phyloP scores from a whole-genome alignment of 2,888 invertebrate species.

The Eulithis testata region DNA sequence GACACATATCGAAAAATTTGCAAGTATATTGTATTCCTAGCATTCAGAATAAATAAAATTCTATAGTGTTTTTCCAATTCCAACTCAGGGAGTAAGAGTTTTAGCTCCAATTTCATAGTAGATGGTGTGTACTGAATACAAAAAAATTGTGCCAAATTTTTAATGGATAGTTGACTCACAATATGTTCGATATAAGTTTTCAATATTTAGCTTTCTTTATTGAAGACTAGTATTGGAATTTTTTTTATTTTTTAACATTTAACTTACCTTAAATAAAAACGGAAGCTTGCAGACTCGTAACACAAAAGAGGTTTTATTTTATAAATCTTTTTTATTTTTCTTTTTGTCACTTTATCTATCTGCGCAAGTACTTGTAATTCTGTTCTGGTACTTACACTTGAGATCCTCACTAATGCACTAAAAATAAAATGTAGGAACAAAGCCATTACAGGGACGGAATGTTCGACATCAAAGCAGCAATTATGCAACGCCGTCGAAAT shows the following conservation, averaged over 20 bases:
- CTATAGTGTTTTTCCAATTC: constrained; percentile 28
- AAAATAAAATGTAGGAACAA: neutral
- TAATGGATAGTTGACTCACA: no score
- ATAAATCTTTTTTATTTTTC: no score
- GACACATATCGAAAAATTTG: constrained; percentile 50
- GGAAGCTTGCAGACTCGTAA: no score
- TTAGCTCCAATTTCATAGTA: constrained; percentile 20
- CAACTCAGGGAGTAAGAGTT: constrained; percentile 18
- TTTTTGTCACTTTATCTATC: neutral
- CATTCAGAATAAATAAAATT: constrained; percentile 45
- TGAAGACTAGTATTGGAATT: no score
- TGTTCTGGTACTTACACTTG: neutral
- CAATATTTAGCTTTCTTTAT: no score
- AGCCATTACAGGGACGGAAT: constrained; percentile 13
- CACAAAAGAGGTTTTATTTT: no score
- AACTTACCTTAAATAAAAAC: no score
- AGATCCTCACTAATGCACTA: neutral
- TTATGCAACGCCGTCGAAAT: constrained; percentile 16
- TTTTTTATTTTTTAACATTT: no score
- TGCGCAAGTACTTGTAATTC: neutral
- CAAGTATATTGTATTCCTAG: constrained; percentile 49
- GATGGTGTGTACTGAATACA: no score
- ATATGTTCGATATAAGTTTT: no score
- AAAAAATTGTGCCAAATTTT: no score
- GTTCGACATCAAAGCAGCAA: constrained; percentile 30